A percentile compares a stretch with the other conserved stretches of the same genome.
Conservation (phyloP, 2,888 invertebrate species). For the Phlogophora meticulosa region DNA sequence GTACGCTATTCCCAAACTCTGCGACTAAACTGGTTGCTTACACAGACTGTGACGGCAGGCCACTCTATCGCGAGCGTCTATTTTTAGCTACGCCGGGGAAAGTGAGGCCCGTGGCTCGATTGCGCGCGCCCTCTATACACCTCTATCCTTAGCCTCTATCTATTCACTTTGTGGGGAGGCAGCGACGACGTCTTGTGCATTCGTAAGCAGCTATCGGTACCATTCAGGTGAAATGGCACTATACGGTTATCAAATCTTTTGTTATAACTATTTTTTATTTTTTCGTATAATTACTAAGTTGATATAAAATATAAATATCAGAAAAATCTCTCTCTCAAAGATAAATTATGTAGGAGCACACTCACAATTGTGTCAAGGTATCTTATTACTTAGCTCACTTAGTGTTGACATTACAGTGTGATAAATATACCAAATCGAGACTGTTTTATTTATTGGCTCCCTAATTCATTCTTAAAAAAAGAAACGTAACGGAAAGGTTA, state of each 20-base stretch:
- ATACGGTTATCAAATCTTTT: slow-evolving; percentile 50
- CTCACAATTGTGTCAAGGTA: no score
- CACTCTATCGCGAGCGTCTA: slow-evolving; percentile 85
- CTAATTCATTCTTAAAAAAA: no score
- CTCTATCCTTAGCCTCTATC: slow-evolving; percentile 75
- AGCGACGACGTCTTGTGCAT: slow-evolving; percentile 86
- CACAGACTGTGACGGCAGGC: slow-evolving; percentile 73
- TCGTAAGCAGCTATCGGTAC: slow-evolving; percentile 79
- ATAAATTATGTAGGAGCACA: no score
- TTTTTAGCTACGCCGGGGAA: slow-evolving; percentile 88
- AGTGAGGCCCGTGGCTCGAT: slow-evolving; percentile 82
- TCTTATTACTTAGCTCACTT: no score
- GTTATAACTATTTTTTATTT: slow-evolving; percentile 18
- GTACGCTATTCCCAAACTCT: slow-evolving; percentile 50
- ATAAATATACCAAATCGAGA: no score
- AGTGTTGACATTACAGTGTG: no score
- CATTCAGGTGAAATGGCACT: slow-evolving; percentile 70
- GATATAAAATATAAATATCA: neutral
- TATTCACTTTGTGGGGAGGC: slow-evolving; percentile 82
- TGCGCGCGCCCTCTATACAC: slow-evolving; percentile 79
- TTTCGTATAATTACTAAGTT: neutral
- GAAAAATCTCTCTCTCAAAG: no score
- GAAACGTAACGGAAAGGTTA: no score
- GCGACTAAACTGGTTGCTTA: slow-evolving; percentile 58
- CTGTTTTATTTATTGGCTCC: no score